Percentiles rank a stretch among this genome's conserved stretches.
Conservation (phyloP, 2,113 vertebrate species). For the Ictidomys tridecemlineatus region DNA sequence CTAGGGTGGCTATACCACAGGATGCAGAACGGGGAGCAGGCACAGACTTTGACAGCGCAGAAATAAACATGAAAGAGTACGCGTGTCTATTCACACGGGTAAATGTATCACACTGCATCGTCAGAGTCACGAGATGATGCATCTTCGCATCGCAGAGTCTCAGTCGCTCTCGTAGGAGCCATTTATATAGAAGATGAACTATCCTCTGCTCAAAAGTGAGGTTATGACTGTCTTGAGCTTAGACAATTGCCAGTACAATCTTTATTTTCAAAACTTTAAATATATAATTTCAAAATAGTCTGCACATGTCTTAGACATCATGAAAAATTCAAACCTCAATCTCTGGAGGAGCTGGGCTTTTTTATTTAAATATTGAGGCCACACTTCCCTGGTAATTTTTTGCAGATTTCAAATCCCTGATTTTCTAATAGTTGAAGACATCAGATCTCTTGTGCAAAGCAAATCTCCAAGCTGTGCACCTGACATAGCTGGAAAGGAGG, state of each 20-base stretch:
- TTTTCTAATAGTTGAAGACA: conserved; percentile 61
- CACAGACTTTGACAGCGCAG: neutral
- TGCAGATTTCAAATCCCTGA: neutral
- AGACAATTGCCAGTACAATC: conserved; percentile 22
- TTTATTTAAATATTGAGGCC: conserved; percentile 55
- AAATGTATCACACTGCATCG: neutral
- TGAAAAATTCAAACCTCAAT: conserved; percentile 61
- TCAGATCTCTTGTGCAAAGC: conserved; percentile 27
- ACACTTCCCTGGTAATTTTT: neutral
- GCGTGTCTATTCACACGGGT: neutral
- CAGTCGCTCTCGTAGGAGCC: neutral
- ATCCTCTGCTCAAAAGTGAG: conserved; percentile 4
- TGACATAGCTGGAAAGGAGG: neutral
- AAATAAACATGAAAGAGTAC: conserved; percentile 58
- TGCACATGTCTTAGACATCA: conserved; percentile 48
- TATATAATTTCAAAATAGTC: conserved; percentile 14
- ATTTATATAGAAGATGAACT: conserved; percentile 65
- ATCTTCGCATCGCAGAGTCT: neutral
- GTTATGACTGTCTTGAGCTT: conserved; percentile 40
- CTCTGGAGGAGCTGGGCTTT: conserved; percentile 33
- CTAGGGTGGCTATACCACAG: neutral
- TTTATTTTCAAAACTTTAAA: conserved; percentile 64
- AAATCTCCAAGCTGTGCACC: neutral
- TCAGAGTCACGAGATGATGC: neutral
- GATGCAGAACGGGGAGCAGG: neutral